Conservation (phyloP, 1,140 invertebrate species). For the Euwallacea similis region DNA sequence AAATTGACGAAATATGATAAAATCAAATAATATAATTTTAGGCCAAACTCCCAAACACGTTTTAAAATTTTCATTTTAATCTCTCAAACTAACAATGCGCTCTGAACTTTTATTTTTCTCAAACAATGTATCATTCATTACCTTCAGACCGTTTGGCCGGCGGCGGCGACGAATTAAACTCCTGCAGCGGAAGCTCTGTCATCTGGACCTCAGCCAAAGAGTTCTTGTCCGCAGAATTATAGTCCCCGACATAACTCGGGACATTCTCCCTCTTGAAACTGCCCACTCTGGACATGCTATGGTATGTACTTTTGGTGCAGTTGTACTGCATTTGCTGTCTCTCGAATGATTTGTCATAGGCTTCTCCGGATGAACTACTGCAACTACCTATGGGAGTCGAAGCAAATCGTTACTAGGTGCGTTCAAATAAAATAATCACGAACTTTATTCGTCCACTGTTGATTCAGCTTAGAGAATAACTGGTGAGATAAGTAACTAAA, state of each 20-base stretch:
- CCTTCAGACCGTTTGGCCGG: conserved; percentile 58
- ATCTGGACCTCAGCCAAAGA: conserved; percentile 66
- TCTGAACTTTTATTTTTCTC: neutral
- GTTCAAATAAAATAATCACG: too few relatives aligned
- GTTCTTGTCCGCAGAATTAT: conserved; percentile 64
- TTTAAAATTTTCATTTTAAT: neutral
- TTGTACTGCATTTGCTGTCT: conserved; percentile 63
- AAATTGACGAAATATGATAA: too few relatives aligned
- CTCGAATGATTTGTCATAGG: conserved; percentile 62
- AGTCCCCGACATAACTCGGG: conserved; percentile 62
- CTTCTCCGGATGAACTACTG: conserved; percentile 61
- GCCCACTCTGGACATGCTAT: conserved; percentile 38
- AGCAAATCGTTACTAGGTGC: neutral
- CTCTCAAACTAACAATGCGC: neutral
- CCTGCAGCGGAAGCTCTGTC: conserved; percentile 66
- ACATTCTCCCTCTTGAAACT: conserved; percentile 55
- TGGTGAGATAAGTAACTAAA: too few relatives aligned
- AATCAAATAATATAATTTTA: neutral
- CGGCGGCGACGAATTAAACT: conserved; percentile 65
- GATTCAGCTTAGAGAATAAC: too few relatives aligned
- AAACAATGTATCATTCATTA: conserved; percentile 15
- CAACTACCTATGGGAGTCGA: conserved; percentile 56
- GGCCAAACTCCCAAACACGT: neutral
- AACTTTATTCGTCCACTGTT: too few relatives aligned
- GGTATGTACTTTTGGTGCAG: conserved; percentile 46